Percentiles rank a stretch among this genome's conserved stretches.
Evolutionary conservation across 2,888 invertebrate genomes (phyloP).

Genomic region (Embidobia sp.): DNA sequence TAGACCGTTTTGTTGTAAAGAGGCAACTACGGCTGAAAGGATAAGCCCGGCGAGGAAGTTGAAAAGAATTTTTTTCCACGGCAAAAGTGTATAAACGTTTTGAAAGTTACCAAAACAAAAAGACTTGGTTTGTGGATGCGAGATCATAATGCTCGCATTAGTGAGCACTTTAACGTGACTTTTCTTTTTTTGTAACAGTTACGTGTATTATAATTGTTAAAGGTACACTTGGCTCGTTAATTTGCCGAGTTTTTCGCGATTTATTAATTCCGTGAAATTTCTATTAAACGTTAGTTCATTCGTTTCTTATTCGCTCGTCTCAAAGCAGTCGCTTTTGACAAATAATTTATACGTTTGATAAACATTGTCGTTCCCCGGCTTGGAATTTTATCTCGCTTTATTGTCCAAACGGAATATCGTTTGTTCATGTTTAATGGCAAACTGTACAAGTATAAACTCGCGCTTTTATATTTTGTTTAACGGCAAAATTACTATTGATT

Average conservation of each 20-base stretch:
- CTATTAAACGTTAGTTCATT: constrained; percentile 4
- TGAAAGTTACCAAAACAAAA: constrained; percentile 54
- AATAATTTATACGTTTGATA: not conserved
- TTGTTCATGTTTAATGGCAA: too few species aligned
- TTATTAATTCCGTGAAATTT: constrained; percentile 10
- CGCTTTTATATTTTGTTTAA: not conserved
- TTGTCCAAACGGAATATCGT: too few species aligned
- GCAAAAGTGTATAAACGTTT: constrained; percentile 41
- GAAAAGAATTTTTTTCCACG: constrained; percentile 46
- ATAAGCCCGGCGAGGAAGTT: constrained; percentile 41
- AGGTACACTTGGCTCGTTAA: constrained; percentile 24
- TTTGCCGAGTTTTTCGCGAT: constrained; percentile 15
- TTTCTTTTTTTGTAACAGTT: constrained; percentile 19
- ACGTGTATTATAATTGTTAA: constrained; percentile 37
- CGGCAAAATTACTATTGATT: constrained; percentile 14
- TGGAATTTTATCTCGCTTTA: too few species aligned
- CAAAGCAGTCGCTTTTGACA: too few species aligned
- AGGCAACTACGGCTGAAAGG: constrained; percentile 46
- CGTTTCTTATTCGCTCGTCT: too few species aligned
- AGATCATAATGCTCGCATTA: constrained; percentile 40
- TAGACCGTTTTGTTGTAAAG: constrained; percentile 36
- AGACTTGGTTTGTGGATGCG: constrained; percentile 63
- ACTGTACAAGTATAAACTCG: too few species aligned
- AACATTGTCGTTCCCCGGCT: too few species aligned
- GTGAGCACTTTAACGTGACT: constrained; percentile 35